These are phyloP conservation scores for Oscheius sp. DNA, from an alignment of 2,888 invertebrate genomes.

Conservation along the genomic window DNA sequence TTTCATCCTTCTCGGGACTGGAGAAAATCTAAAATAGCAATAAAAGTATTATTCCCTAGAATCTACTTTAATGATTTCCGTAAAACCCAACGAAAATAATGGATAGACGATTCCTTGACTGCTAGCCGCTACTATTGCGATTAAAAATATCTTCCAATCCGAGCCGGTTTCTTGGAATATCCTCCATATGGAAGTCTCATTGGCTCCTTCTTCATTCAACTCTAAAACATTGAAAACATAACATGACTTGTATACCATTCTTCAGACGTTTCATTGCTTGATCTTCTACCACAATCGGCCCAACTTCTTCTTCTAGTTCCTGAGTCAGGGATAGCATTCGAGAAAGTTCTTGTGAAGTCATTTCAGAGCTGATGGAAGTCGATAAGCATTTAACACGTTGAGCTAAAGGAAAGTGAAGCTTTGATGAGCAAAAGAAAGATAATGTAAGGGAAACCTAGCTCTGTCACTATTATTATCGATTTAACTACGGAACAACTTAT, in stretches of 20 bases:
- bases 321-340: neutral
- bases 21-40: neutral
- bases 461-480: too few relatives aligned
- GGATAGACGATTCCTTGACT: slow-evolving; percentile 72
- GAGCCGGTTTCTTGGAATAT: slow-evolving; percentile 70
- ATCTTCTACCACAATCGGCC: neutral
- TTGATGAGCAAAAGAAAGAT: neutral
- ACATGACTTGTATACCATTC: neutral
- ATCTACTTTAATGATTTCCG: slow-evolving; percentile 8
- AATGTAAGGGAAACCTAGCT: too few relatives aligned
- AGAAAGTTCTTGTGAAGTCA: neutral
- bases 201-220: slow-evolving; percentile 39
- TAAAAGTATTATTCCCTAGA: neutral
- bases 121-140: slow-evolving; percentile 70
- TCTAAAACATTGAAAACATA: slow-evolving; percentile 11
- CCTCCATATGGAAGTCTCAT: slow-evolving; percentile 41
- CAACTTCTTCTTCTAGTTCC: neutral
- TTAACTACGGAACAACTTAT: too few relatives aligned
- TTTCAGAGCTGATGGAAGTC: neutral
- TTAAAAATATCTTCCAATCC: slow-evolving; percentile 70
- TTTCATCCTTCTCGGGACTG: neutral
- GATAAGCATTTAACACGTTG: neutral
- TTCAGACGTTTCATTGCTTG: neutral
- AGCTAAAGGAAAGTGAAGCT: neutral
- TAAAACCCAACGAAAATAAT: slow-evolving; percentile 72